Base-by-base conservation (phyloP, 2,113 vertebrate species). In the Nycticryphes semicollaris region DNA sequence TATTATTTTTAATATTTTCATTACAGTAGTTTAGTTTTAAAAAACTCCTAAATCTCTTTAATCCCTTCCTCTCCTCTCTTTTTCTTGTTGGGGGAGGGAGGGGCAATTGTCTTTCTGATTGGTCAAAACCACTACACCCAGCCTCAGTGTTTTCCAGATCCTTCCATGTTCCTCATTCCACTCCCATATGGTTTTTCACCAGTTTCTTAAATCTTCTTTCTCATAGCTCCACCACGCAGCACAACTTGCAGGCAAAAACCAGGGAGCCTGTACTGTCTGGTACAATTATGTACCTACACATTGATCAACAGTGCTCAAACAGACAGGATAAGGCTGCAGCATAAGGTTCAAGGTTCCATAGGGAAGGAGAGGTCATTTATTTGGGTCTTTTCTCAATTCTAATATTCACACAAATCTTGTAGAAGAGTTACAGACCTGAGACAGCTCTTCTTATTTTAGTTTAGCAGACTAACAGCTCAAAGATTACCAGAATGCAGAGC, bases 231-330 rank as follows among this genome's bases (percentile, higher is more conserved):
- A 12, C 5, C 19, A 50, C 0, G 1, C 41, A 74, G 24, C 31
- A 67, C 43, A 90, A 62, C 22, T 43, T 23, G 21, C 13, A 54
- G 25, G 22, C 14, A 37, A 62, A 35, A 76, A 12, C 0, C 39
- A 54, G 30, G 54, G 25, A 70, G 33, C 30, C 28, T 24, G 37
- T 37, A 50, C 3, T 57, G 22, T 28, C 51, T 45, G 35, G 30
- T 41, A 33, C 7, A 53, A 25, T 33, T 41, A 37, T 0, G 6
- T 6, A 67, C 5, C 4, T 6, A 70, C 6, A 35, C 19, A 5
- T 20, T 7, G 30, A 48, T 6, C 48, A 17, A 7, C 10, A 63
- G 47, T 2, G 1, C 21, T 67, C 60, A 37, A 37, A 79, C 12
- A 50, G 50, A 87, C 70, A 30, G 50, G 15, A 47, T 53, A 74